Percentiles rank a stretch among this genome's conserved stretches.
phyloP scores from a whole-genome alignment of 1,140 invertebrate species.

The Pseudomyrmex flavicornis region DNA sequence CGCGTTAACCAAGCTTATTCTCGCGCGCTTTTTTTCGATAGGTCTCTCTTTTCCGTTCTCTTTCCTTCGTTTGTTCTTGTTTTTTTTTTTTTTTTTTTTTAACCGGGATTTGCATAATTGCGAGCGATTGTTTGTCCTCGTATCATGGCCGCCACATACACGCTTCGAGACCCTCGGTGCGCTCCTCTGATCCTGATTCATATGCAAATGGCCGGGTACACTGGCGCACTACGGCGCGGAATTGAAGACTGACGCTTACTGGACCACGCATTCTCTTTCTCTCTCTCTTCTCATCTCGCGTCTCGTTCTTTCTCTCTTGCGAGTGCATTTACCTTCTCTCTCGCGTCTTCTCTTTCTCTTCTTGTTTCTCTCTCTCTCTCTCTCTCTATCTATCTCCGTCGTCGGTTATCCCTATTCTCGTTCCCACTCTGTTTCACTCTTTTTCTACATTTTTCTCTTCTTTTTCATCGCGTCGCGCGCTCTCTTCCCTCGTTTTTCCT shows the following conservation, averaged over 20 bases:
- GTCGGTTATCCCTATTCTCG: not conserved
- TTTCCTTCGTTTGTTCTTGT: slow-evolving; percentile 47
- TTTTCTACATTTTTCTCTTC: slow-evolving; percentile 23
- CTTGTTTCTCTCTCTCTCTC: not conserved
- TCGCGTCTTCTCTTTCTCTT: not conserved
- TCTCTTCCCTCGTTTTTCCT: slow-evolving; percentile 37
- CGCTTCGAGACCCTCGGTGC: slow-evolving; percentile 72
- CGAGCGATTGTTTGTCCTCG: slow-evolving; percentile 83
- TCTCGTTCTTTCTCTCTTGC: not conserved
- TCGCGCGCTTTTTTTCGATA: not conserved
- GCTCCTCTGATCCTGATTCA: slow-evolving; percentile 81
- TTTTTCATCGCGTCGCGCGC: no score
- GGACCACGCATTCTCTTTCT: slow-evolving; percentile 70
- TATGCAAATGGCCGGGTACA: slow-evolving; percentile 81
- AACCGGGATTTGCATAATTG: slow-evolving; percentile 83
- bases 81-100: slow-evolving; percentile 55
- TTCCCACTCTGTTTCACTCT: not conserved
- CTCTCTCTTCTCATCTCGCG: slow-evolving; percentile 21
- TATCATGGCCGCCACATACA: slow-evolving; percentile 79
- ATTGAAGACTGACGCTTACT: slow-evolving; percentile 79
- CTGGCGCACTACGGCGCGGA: slow-evolving; percentile 68
- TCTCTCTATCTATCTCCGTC: not conserved
- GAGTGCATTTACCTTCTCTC: no score
- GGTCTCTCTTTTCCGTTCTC: slow-evolving; percentile 36
- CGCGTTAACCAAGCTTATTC: slow-evolving; percentile 36